Base-by-base conservation (phyloP, 1,140 invertebrate genomes). In the Aplysia californica region DNA sequence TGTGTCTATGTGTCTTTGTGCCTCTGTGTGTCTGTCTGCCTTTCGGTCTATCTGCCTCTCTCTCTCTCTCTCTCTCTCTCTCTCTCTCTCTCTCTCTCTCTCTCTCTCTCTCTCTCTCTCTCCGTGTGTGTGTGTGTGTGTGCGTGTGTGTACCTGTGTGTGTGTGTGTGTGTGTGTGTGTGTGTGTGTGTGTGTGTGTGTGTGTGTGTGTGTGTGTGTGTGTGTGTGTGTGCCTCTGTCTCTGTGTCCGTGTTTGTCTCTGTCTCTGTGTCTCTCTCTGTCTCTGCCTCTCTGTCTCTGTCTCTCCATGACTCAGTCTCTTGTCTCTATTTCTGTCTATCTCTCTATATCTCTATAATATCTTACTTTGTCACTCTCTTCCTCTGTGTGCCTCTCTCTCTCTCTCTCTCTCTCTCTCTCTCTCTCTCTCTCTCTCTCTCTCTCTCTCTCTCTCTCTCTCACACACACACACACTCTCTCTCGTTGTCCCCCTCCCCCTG, bases 1-100 rank as follows among this genome's bases (percentile, higher is more conserved):
- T 3, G 72, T 41, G 2, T 74, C 38, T 65, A 10, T n/a, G 23
- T 39, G 2, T 10, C 5, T 74, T 6, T 74, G 56, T 65, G 18
- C 50, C 31, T 74, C 26, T 65, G 6, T 44, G 21, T 74, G 15
- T 74, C 29, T 73, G 20, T 58, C 21, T 59, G 20, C 61, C 20
- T 50, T n/a, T 50, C 44, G 6, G 10, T 50, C 44, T 50, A 6
- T 50, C 44, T 50, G 10, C n/a, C 44, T 50, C 44, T 68, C 38
- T 69, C 38, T 69, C 39, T 69, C 38, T 71, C 26, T 71, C 41
- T 71, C 44, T 71, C 26, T 58, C 44, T 71, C 41, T 71, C 44
- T 61, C 15, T 36, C 56, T 35, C 18, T 44, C 31, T 50, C 18
- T 36, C 26, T 72, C 33, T 36, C 26, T 59, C 31, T 36, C n/a